Evolutionary conservation across 2,797 vertebrate genomes (phyloP).

Genomic region (Smutsia temminckii): DNA sequence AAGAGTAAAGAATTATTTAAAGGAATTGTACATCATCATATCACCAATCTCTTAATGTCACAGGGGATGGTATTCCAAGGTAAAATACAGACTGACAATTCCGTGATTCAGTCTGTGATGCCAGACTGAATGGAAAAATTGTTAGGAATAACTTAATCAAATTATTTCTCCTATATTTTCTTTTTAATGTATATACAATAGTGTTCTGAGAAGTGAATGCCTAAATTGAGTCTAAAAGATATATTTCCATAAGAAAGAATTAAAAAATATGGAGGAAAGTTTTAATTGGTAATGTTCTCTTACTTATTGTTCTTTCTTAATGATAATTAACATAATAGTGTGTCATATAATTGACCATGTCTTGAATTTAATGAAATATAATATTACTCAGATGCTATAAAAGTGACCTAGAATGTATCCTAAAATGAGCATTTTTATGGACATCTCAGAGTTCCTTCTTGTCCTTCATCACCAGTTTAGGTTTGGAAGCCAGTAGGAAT

Average conservation of each 20-base stretch:
- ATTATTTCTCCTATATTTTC: background rate
- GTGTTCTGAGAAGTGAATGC: background rate
- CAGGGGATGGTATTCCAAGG: background rate
- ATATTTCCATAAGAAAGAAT: background rate
- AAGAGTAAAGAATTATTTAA: background rate
- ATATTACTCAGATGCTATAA: background rate
- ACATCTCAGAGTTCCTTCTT: background rate
- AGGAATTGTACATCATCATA: background rate
- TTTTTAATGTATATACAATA: background rate
- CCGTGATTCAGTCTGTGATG: background rate
- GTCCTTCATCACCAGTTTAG: background rate
- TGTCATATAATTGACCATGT: background rate
- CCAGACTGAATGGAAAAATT: background rate
- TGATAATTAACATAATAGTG: background rate
- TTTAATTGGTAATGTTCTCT: background rate
- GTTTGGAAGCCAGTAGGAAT: background rate
- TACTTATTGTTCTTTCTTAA: background rate
- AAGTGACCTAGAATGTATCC: background rate
- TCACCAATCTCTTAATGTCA: background rate
- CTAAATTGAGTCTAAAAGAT: background rate
- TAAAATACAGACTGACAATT: background rate
- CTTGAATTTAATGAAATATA: background rate
- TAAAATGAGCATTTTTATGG: background rate
- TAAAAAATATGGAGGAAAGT: background rate
- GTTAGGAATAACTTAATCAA: background rate